These are phyloP conservation scores for Pitta sordida DNA, from an alignment of 2,113 vertebrate species.

Conservation along the genomic window DNA sequence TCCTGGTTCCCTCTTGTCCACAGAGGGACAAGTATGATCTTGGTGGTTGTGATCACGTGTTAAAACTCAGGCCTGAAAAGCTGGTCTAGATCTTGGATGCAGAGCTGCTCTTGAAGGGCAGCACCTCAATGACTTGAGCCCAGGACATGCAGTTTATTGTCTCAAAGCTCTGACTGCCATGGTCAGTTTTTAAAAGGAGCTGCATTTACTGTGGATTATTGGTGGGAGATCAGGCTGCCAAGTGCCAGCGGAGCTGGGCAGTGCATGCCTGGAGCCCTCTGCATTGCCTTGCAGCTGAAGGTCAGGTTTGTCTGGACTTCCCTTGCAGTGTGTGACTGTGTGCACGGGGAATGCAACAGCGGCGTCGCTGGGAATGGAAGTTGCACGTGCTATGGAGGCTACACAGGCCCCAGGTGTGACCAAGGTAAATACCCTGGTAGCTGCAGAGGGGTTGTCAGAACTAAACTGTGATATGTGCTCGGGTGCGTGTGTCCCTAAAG, in stretches of 20 bases:
- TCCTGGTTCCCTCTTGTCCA: neutral
- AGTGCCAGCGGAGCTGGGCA: neutral
- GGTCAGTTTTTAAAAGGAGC: neutral
- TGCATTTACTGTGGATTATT: neutral
- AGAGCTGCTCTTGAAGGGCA: neutral
- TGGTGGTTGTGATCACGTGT: neutral
- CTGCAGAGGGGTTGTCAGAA: neutral
- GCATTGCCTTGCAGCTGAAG: neutral
- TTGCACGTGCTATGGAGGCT: constrained; percentile 89
- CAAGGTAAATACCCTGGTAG: constrained; percentile 69
- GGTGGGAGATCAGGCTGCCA: neutral
- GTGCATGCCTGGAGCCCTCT: neutral
- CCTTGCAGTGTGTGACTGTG: constrained; percentile 84
- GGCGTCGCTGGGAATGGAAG: constrained; percentile 79
- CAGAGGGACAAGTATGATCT: neutral
- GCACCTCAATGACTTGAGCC: neutral
- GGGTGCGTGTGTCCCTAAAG: neutral
- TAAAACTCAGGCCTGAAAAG: neutral
- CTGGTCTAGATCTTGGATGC: neutral
- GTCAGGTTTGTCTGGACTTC: neutral
- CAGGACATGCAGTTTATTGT: neutral
- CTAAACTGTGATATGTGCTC: neutral
- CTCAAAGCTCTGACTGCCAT: neutral
- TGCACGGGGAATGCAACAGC: constrained; percentile 78
- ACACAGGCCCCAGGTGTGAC: constrained; percentile 83